Base-by-base conservation (phyloP, 2,888 invertebrate species). In the Drosophila conformis region DNA sequence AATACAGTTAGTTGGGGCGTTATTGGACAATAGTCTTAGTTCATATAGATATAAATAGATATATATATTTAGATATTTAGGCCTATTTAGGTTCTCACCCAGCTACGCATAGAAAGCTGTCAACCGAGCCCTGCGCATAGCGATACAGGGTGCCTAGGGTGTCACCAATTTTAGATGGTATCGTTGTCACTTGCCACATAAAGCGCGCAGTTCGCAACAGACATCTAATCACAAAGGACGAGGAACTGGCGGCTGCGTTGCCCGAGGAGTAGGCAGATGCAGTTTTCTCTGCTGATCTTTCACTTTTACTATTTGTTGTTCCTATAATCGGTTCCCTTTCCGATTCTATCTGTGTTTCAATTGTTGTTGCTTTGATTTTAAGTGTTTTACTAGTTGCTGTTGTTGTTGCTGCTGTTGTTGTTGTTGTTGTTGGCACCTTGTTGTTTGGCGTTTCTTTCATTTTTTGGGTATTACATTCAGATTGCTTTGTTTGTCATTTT, bases 121-220 rank as follows among this genome's bases (percentile, higher is more conserved):
- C 92, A 81, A 94, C 91, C 51, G 94, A 93, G 72, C 93, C 92
- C 81, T 93, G 93, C 66, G 94, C 94, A 90, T 93, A 93, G 78
- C 92, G 91, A 72, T 93, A 91, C 67, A 94, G 85, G 64, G 93
- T 91, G 82, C 92, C 91, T 63, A 94, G 83, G 63, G 93, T 93
- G 77, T 92, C 91, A 85, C 93, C 93, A 83, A 94, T 92, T 91
- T 93, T 93, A 70, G 91, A 90, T 67, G 93, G 93, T 85, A 93
- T 90, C 78, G 92, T 92, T 69, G 92, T 92, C 82, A 93, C 91
- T 87, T 93, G 92, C 93, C 93, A 93, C 93, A 92, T 92, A 89
- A 91, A 92, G 80, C 91, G 91, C 68, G 92, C 91, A 38, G 92
- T 91, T 81, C 90, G 90, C 76, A 92, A 80, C 62, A 93, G 83